Conservation (phyloP, 2,888 invertebrate species). For the Pandemis corylana region DNA sequence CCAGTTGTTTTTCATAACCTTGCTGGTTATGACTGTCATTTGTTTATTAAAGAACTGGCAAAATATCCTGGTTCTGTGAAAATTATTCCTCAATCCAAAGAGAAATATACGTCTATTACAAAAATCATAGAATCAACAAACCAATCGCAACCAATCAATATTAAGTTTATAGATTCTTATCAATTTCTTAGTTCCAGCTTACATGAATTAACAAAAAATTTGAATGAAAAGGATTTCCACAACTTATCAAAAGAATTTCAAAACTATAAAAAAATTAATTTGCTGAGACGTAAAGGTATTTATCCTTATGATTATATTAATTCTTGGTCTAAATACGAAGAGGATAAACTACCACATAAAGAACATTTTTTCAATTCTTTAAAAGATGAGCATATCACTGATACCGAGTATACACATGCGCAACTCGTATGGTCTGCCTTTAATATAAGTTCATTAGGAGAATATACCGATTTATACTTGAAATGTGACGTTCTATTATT, state of each 20-base stretch:
- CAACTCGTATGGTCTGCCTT: conserved; percentile 45
- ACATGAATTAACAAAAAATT: conserved; percentile 8
- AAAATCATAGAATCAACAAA: neutral
- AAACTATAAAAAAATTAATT: neutral
- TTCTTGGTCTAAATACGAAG: conserved; percentile 36
- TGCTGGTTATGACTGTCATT: conserved; percentile 12
- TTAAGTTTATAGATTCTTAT: conserved; percentile 41
- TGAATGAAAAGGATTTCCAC: conserved; percentile 21
- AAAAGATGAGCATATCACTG: conserved; percentile 33
- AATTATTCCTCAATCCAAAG: conserved; percentile 19
- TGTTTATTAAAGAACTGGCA: conserved; percentile 5
- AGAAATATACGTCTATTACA: conserved; percentile 33
- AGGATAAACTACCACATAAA: conserved; percentile 41
- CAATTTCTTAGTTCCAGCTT: conserved; percentile 8
- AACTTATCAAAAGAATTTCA: conserved; percentile 24
- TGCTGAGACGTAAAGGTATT: conserved; percentile 33
- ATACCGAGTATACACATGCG: neutral
- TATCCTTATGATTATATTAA: conserved; percentile 46
- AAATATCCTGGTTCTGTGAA: neutral
- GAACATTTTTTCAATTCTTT: conserved; percentile 41
- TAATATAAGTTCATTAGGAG: conserved; percentile 43
- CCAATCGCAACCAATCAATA: neutral
- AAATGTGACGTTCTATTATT: conserved; percentile 48
- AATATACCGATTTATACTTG: conserved; percentile 50
- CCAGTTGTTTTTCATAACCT: conserved; percentile 35